Evolutionary conservation across 2,888 invertebrate species (phyloP), one percentile per base, ranked within the genome.

Genomic region (Drosophila helvetica): DNA sequence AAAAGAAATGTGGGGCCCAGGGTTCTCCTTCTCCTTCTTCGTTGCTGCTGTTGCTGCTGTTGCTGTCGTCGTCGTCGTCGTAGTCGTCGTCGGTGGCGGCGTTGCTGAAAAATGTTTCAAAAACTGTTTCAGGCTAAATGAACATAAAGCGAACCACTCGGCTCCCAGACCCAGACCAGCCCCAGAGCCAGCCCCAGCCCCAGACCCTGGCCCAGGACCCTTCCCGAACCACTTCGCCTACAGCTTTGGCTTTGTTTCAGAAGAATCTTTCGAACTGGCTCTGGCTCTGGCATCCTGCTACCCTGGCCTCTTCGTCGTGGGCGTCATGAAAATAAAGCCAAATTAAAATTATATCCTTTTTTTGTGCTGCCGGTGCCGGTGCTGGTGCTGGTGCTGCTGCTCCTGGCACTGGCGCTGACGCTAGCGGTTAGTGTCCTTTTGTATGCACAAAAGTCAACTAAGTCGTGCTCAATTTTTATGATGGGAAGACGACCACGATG

Each of bases 51-150:
- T 27, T 27, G 27, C 27, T 27, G 27, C 8, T 8, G 27, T 22
- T 3, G 22, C 22, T 22, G 22, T 22, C 22, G 22, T 25, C 25
- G 25, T 27, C 8, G 27, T 27, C 25, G 25, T 25, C 25, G 25
- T 25, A 4, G 22, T n/a, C 38, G 52, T 33, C 50, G 53, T 43
- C 43, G 51, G 33, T 43, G 46, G 52, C 53, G 48, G 48, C 63
- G 51, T 57, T 59, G 59, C 74, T 78, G 80, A 80, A 83, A 88
- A 85, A 83, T 83, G 83, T 83, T 83, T 83, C 83, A 82, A 85
- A 83, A 83, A 83, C 84, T 80, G 86, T 86, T 84, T 83, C 88
- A 75, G 86, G 84, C 88, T 80, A 88, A 84, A 86, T 84, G 84
- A 84, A 88, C 84, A 84, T 83, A 84, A 84, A 84, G 88, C 80